Conservation (phyloP, 2,888 invertebrate genomes). For the Watsonalla cultraria region DNA sequence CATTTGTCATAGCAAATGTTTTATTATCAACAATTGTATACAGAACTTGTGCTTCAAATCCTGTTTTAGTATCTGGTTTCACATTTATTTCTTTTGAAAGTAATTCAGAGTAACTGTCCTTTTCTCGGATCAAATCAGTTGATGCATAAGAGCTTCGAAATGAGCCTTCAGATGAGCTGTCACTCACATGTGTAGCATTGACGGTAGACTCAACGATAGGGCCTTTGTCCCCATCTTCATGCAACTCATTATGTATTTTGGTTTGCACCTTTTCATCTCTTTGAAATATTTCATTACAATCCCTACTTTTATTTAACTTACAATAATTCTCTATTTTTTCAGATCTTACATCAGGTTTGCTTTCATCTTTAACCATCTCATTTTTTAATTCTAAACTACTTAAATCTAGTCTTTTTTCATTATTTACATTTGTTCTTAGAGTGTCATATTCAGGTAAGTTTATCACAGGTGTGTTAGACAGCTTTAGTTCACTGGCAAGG, state of each 20-base stretch:
- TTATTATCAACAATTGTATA: constrained; percentile 25
- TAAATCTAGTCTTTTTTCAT: constrained; percentile 56
- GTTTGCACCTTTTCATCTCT: constrained; percentile 39
- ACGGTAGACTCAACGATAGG: background rate
- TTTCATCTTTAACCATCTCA: constrained; percentile 43
- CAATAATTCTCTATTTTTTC: constrained; percentile 74
- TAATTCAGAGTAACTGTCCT: constrained; percentile 29
- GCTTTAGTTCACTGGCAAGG: constrained; percentile 41
- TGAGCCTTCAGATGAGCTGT: constrained; percentile 58
- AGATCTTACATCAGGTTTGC: constrained; percentile 63
- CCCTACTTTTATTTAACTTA: constrained; percentile 75
- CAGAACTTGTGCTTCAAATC: constrained; percentile 35
- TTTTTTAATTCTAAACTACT: constrained; percentile 53
- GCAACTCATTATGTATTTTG: constrained; percentile 17
- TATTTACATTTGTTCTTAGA: constrained; percentile 64
- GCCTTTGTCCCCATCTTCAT: constrained; percentile 17
- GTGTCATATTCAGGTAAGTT: constrained; percentile 61
- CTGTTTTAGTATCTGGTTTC: constrained; percentile 17
- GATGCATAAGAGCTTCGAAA: constrained; percentile 52
- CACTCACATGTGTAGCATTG: constrained; percentile 12
- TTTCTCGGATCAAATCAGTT: constrained; percentile 34
- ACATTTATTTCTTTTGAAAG: constrained; percentile 22
- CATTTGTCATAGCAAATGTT: constrained; percentile 9
- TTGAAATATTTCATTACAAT: constrained; percentile 46
- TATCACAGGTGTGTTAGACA: constrained; percentile 65